Percentiles rank a stretch among this genome's conserved stretches.
Evolutionary conservation across 2,888 invertebrate species (phyloP).

Genomic region (Cyaniris semiargus): DNA sequence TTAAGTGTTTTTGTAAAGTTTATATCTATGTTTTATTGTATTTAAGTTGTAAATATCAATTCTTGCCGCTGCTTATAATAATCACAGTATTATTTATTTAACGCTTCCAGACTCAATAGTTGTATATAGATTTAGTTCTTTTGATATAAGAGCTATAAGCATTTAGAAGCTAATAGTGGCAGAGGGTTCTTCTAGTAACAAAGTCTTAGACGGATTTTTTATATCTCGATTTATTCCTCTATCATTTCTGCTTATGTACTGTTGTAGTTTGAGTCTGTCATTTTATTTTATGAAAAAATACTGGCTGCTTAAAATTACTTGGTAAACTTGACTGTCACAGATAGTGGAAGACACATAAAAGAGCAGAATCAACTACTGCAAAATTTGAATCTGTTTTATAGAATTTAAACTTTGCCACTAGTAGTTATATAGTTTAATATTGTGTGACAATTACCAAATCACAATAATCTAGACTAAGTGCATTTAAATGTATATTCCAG

Average conservation of each 20-base stretch:
- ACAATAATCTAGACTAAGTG: constrained; percentile 46
- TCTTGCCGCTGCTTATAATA: constrained; percentile 56
- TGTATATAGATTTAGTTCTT: constrained; percentile 32
- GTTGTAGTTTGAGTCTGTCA: no score
- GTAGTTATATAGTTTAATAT: constrained; percentile 41
- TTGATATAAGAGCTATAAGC: constrained; percentile 20
- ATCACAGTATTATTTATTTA: constrained; percentile 62
- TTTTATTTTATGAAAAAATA: no score
- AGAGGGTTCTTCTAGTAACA: background rate
- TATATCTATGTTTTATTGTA: constrained; percentile 10
- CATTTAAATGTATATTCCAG: constrained; percentile 50
- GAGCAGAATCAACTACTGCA: no score
- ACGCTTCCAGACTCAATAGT: constrained; percentile 19
- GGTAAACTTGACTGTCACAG: no score
- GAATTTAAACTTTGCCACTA: background rate
- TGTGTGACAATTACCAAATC: constrained; percentile 63
- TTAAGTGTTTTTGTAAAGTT: constrained; percentile 17
- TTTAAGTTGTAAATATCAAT: constrained; percentile 45
- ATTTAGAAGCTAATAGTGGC: background rate
- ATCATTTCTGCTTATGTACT: background rate
- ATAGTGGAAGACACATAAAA: no score
- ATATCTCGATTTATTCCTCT: background rate
- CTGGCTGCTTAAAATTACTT: no score
- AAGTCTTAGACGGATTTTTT: background rate
- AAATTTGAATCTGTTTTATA: no score